Base-by-base conservation (phyloP, 2,888 invertebrate species). In the Aelia acuminata region DNA sequence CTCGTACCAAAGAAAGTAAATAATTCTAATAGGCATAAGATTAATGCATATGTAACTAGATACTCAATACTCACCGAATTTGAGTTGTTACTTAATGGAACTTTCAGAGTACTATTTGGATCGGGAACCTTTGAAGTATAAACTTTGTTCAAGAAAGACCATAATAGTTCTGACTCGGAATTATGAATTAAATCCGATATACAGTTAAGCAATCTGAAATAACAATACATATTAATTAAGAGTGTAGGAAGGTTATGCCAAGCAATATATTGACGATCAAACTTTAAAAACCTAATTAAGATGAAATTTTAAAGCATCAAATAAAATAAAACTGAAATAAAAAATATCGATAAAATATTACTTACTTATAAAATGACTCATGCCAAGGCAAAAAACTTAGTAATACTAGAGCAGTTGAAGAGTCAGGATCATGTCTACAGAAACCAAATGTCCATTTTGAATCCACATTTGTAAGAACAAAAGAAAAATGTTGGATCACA, bases 401-500 rank as follows among this genome's bases (percentile, higher is more conserved):
- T 90, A 97, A 93, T 84, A 97, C 96, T 92, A 97, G 93, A 89
- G 98, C 97, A 35, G 97, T 96, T 92, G 97, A 95, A 43, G 96
- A 95, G 92, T 96, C 96, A 10, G 98, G 97, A 92, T 98, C 97
- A 92, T 98, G 98, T 47, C 99, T 96, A 92, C 98, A 99, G 93
- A 98, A 99, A 90, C 99, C 99, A 94, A 98, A 99, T 63, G 98
- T 98, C 95, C 98, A 99, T 93, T 98, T 98, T 47, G 98, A 97
- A 92, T 98, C 98, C 91, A 96, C 94, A 91, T 97, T 98, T 43
- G 99, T 99, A 92, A 99, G 93, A 87, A 98, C 99, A 93, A 99
- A 99, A 47, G 98, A 98, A 93, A 98, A 99, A 91, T 98, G 96
- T 92, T 98, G 98, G 89, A 98, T 97, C 89, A 96, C 95, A 91